phyloP scores from a whole-genome alignment of 2,113 vertebrate genomes.

The Ptilonorhynchus violaceus region DNA sequence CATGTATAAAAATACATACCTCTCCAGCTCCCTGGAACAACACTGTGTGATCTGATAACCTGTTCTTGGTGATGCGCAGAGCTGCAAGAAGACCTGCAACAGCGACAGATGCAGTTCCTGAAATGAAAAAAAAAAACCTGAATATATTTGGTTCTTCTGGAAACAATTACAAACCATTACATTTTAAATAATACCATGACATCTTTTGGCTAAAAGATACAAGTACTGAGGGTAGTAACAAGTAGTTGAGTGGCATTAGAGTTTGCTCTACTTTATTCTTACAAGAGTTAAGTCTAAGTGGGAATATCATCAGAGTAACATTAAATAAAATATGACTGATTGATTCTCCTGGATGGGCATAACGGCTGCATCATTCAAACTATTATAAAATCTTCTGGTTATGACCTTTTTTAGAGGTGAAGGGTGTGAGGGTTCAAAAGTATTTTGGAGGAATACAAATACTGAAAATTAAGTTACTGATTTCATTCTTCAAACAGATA shows the following conservation, averaged over 20 bases:
- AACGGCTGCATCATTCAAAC: background rate
- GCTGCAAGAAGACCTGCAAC: slow-evolving; percentile 93
- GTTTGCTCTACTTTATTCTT: background rate
- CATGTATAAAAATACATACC: slow-evolving; percentile 63
- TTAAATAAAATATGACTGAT: background rate
- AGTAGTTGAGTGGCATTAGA: background rate
- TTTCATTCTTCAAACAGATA: background rate
- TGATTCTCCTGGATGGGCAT: background rate
- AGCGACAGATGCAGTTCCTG: slow-evolving; percentile 94
- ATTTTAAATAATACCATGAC: background rate
- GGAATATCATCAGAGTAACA: background rate
- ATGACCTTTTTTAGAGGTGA: background rate
- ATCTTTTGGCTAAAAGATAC: background rate
- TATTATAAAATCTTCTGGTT: background rate
- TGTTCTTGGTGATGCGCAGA: slow-evolving; percentile 90
- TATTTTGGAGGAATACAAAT: background rate
- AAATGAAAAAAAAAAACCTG: background rate
- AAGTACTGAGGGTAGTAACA: background rate
- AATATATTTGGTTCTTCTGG: background rate
- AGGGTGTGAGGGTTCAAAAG: background rate
- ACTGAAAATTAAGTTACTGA: background rate
- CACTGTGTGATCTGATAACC: slow-evolving; percentile 88
- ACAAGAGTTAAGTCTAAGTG: background rate
- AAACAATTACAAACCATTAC: background rate
- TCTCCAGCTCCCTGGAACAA: slow-evolving; percentile 97